phyloP scores from a whole-genome alignment of 1,140 invertebrate genomes.

The Apolygus lucorum region DNA sequence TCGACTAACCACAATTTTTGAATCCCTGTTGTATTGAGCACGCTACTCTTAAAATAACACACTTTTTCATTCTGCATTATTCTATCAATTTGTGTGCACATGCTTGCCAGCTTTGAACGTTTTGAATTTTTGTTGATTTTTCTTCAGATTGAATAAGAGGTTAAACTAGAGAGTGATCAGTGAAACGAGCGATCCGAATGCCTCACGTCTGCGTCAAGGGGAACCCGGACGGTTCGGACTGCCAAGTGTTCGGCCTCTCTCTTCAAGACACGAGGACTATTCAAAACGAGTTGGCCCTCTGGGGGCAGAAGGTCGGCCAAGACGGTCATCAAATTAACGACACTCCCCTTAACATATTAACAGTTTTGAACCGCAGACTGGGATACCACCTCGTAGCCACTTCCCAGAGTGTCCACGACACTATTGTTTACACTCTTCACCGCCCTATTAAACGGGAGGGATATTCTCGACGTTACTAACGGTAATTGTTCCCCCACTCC shows the following conservation, averaged over 20 bases:
- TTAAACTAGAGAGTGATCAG: background rate
- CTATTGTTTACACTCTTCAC: constrained; percentile 31
- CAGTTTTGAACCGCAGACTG: constrained; percentile 22
- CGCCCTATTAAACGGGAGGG: constrained; percentile 17
- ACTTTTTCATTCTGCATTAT: too few relatives aligned
- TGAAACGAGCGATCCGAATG: constrained; percentile 22
- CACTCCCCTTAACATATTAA: constrained; percentile 29
- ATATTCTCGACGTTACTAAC: background rate
- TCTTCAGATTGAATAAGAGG: background rate
- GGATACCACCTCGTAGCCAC: constrained; percentile 30
- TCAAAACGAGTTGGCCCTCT: constrained; percentile 20
- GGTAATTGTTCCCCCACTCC: background rate
- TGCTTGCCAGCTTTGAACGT: too few relatives aligned
- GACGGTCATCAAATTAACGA: constrained; percentile 33
- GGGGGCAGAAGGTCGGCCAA: constrained; percentile 33
- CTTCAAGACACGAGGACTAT: constrained; percentile 24
- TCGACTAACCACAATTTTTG: too few relatives aligned
- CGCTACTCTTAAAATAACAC: too few relatives aligned
- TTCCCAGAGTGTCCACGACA: constrained; percentile 25
- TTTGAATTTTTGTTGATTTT: background rate
- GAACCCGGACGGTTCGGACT: constrained; percentile 31
- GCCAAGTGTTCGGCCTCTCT: constrained; percentile 32
- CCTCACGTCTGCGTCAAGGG: constrained; percentile 35
- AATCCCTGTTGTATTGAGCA: too few relatives aligned
- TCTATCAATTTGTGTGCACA: too few relatives aligned